Base-by-base conservation (phyloP, 2,113 vertebrate genomes). In the Pionites leucogaster region DNA sequence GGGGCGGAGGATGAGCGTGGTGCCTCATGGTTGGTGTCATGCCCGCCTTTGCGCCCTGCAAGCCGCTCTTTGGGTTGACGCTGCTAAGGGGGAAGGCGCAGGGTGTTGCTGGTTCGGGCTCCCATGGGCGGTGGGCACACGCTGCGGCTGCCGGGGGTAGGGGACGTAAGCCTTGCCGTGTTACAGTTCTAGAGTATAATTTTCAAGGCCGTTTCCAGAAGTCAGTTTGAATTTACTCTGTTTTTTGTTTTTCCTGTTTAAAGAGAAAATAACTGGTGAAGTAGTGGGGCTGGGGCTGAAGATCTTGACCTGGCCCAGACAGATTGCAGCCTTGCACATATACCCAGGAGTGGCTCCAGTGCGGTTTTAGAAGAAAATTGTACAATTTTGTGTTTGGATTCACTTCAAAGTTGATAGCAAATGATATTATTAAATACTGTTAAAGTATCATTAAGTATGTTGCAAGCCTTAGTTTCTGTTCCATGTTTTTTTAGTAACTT, bases 281-380 rank as follows among this genome's bases (percentile, higher is more conserved):
- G 33, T 4, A 4, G 37, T 3, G 24, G 31, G 23, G 6, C 19
- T 13, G 19, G 6, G 53, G 27, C 27, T 69, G 29, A 0, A 4
- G 41, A 2, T 60, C 14, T 10, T 2, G 3, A 3, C 2, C 3
- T 23, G 35, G 37, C 10, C 24, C 0, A 3, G 3, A 23, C 0
- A 47, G 9, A 13, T 12, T 64, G 22, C 15, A 7, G 25, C 18
- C 3, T 11, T 8, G 14, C 1, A 2, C 1, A 0, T 6, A 2
- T 2, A 0, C 3, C 1, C 25, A 10, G 31, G 9, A 27, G 14
- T 12, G 63, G 13, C 11, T 69, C 7, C 27, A 0, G 2, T 12
- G 47, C 2, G 11, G 5, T 31, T 83, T 33, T 9, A 6, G 15
- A 13, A 24, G 14, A 33, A 53, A 44, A 15, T 7, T 1, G 2